Conservation (phyloP, 35 echinoderm and acorn worm genomes). For the Apostichopus californicus region DNA sequence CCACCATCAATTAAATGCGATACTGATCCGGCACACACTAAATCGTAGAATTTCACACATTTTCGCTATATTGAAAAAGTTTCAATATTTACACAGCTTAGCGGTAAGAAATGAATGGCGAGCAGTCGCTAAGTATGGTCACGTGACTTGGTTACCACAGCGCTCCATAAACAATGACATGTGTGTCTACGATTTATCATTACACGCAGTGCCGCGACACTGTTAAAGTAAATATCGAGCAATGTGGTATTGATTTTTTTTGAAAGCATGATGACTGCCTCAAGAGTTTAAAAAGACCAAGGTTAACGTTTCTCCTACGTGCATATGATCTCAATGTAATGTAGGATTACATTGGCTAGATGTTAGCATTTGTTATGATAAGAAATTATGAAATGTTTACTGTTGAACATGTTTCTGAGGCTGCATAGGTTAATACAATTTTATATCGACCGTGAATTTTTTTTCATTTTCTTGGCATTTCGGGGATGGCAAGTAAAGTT, state of each 20-base stretch:
- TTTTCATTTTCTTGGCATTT: too few species aligned
- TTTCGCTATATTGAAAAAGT: slow-evolving; percentile 32
- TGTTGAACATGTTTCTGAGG: too few species aligned
- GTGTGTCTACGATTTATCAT: background rate
- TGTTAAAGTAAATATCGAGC: background rate
- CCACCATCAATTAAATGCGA: slow-evolving; percentile 43
- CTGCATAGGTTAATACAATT: too few species aligned
- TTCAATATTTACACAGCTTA: slow-evolving; percentile 7
- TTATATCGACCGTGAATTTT: too few species aligned
- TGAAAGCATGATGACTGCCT: too few species aligned
- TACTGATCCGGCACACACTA: slow-evolving; percentile 17
- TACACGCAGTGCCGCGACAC: background rate
- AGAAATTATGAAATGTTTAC: too few species aligned
- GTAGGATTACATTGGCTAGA: too few species aligned
- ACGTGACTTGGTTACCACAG: slow-evolving; percentile 4
- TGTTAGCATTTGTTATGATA: too few species aligned
- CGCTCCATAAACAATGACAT: background rate
- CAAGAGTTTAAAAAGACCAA: too few species aligned
- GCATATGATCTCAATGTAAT: too few species aligned
- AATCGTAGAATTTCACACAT: slow-evolving; percentile 39
- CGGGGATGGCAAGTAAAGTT: too few species aligned
- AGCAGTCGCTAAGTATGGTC: background rate
- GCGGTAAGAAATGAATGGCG: background rate
- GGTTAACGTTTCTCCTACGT: too few species aligned
- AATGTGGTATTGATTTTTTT: background rate